Evolutionary conservation across 2,113 vertebrate genomes (phyloP).

Genomic region (Myotis davidii): DNA sequence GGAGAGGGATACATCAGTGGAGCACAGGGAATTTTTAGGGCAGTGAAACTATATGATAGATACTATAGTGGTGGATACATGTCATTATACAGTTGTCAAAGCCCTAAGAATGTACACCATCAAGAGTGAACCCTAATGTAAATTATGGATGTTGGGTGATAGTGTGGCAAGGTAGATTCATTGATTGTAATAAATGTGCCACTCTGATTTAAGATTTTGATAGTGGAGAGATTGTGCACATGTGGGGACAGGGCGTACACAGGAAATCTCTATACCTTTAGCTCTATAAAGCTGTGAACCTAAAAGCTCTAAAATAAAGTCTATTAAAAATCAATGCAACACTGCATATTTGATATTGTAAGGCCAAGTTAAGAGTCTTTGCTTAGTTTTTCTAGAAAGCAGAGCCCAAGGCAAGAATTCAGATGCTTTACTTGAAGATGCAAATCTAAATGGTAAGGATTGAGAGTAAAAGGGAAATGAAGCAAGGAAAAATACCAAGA

Average conservation of each 20-base stretch:
- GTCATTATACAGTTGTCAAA: not conserved
- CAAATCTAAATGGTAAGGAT: not conserved
- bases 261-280: not conserved
- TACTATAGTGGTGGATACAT: not conserved
- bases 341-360: not conserved
- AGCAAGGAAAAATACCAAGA: not conserved
- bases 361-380: not conserved
- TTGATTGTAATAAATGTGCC: not conserved
- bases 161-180: not conserved
- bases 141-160: not conserved
- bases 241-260: not conserved
- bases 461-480: not conserved
- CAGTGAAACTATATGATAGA: not conserved
- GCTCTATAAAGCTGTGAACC: not conserved
- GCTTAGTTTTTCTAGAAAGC: conserved; percentile 9
- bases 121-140: not conserved
- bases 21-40: not conserved
- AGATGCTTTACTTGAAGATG: not conserved
- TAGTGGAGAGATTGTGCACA: not conserved
- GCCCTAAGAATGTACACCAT: not conserved
- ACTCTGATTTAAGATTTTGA: not conserved
- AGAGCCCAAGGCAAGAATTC: not conserved
- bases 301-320: not conserved
- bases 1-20: not conserved
- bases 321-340: not conserved